Evolutionary conservation across 30 jellyfish, hydroid and myxozoan genomes (phyloP).

Genomic region (Chrysaora quinquecirrha): DNA sequence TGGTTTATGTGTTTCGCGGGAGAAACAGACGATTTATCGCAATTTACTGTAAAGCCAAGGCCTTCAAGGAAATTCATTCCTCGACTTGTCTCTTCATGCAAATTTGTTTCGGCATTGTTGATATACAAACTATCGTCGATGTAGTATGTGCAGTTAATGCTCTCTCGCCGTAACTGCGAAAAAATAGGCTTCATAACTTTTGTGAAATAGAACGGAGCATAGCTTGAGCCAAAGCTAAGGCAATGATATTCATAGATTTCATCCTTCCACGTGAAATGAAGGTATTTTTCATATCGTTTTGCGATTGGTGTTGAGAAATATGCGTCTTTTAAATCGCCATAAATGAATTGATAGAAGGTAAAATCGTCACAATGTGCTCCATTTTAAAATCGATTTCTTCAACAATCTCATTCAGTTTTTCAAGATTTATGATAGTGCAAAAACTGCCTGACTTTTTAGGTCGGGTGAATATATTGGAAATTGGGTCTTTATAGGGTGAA

Average conservation of each 20-base stretch:
- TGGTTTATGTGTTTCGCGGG: not conserved
- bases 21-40: not conserved
- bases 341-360: not conserved
- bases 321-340: conserved; percentile 6
- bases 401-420: not conserved
- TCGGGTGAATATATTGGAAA: conserved; percentile 6
- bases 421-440: not conserved
- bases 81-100: not conserved
- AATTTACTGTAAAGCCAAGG: conserved; percentile 5
- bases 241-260: conserved; percentile 7
- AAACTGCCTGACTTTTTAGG: conserved; percentile 16
- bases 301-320: conserved; percentile 2
- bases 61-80: not conserved
- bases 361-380: not conserved
- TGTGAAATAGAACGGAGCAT: conserved; percentile 8
- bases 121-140: conserved; percentile 4
- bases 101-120: not conserved
- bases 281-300: not conserved
- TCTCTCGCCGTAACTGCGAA: not conserved
- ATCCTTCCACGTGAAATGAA: not conserved
- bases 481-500: too few species aligned
- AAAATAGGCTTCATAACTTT: conserved; percentile 3
- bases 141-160: conserved; percentile 5
- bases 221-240: too few species aligned
- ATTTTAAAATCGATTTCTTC: not conserved